Base-by-base conservation (phyloP, 2,888 invertebrate species). In the Hyppa rectilinea region DNA sequence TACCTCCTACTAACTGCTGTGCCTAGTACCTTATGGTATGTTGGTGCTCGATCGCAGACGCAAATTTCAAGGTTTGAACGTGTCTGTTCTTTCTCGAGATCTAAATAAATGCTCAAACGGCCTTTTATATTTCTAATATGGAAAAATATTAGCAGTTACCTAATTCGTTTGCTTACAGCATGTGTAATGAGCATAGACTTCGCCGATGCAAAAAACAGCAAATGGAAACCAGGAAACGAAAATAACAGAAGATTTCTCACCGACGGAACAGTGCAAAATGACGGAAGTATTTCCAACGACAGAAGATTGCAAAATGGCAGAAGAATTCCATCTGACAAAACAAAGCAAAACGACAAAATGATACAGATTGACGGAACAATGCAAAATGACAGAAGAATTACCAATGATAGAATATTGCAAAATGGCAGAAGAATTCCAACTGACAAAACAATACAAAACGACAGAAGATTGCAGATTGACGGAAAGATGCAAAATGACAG, bases 141-240 rank as follows among this genome's bases (percentile, higher is more conserved):
- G 2, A 45, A n/a, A 45, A n/a, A 62, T n/a, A n/a, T n/a, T n/a
- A n/a, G 17, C 40, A 23, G 17, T 17, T 23, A 9, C 7, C 34
- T n/a, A 26, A 49, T 26, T 60, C 2, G 10, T 58, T n/a, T 62
- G 3, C 55, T 75, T 67, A 67, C 67, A 80, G 77, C 36, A 52
- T 59, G 61, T 20, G 26, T 36, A 47, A 23, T 53, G 10, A 43
- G 23, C 10, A 36, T 60, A 43, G 55, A 52, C 31, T 23, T 43
- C 26, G 12, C 55, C 5, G 36, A 58, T 20, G 56, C 61, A 29
- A 65, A 58, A 45, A 52, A 38, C 4, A 40, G 9, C 40, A 67
- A 17, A 47, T 72, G 71, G 71, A 72, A 72, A 67, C 71, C 71
- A 4, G 76, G 67, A 45, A 47, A 65, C 29, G 55, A 73, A 49